Conservation (phyloP, 23 tunicate species). For the Trididemnum nubilum region DNA sequence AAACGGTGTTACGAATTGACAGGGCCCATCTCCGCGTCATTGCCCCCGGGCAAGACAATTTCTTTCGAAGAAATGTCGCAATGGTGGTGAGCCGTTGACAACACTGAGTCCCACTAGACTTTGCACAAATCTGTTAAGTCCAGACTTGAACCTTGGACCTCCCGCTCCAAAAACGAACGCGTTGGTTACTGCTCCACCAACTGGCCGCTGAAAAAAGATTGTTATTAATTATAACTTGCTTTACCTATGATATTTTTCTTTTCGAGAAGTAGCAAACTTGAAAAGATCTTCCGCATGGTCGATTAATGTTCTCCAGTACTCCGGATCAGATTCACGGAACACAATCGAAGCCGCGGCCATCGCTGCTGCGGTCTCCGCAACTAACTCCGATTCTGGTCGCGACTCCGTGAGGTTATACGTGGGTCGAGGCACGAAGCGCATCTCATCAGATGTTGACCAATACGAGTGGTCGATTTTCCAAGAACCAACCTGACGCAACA, state of each 20-base stretch:
- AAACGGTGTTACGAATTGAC: too few species aligned
- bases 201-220: too few species aligned
- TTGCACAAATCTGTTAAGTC: too few species aligned
- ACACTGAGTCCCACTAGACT: too few species aligned
- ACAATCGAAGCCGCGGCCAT: slow-evolving; percentile 91
- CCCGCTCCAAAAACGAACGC: too few species aligned
- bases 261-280: slow-evolving; percentile 77
- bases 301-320: slow-evolving; percentile 56
- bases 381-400: slow-evolving; percentile 82
- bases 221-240: too few species aligned
- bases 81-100: too few species aligned
- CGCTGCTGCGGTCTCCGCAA: slow-evolving; percentile 96
- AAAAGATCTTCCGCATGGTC: slow-evolving; percentile 72
- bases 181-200: too few species aligned
- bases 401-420: slow-evolving; percentile 61
- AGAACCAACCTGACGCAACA: slow-evolving; percentile 87
- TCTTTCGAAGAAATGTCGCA: too few species aligned
- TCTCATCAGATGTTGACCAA: slow-evolving; percentile 90
- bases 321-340: slow-evolving; percentile 46
- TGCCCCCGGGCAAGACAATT: too few species aligned
- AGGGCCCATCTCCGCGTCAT: too few species aligned
- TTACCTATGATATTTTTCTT: slow-evolving; percentile 90
- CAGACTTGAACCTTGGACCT: too few species aligned
- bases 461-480: slow-evolving; percentile 65
- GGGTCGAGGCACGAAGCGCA: slow-evolving; percentile 48